A percentile compares a stretch with the other conserved stretches of the same genome.
Conservation (phyloP, 2,797 vertebrate species). For the Lophura swinhoii region DNA sequence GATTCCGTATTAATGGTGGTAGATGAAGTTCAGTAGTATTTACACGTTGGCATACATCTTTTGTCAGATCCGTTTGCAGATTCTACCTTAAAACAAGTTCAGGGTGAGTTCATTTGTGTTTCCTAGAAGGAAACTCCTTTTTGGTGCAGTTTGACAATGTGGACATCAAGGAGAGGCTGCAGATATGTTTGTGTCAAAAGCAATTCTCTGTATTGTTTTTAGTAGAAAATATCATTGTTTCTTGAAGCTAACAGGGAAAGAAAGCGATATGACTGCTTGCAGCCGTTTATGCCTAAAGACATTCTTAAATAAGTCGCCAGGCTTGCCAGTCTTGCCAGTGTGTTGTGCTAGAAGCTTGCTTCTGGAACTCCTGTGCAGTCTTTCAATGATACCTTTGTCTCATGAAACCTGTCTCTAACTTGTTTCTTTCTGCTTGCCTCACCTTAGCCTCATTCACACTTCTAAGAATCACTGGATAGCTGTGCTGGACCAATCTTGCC, state of each 20-base stretch:
- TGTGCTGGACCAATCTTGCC: neutral
- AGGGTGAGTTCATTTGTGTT: rapidly evolving
- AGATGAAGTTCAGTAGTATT: neutral
- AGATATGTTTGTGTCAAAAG: neutral
- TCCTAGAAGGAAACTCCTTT: neutral
- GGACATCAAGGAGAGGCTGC: neutral
- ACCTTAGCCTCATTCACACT: neutral
- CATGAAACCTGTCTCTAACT: neutral
- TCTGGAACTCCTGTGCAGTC: neutral
- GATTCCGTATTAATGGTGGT: neutral
- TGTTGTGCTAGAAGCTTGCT: neutral
- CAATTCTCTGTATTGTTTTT: neutral
- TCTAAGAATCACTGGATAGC: neutral
- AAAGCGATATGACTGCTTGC: neutral
- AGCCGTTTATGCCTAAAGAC: neutral
- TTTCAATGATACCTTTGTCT: constrained; percentile 28
- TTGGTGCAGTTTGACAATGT: neutral
- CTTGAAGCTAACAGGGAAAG: neutral
- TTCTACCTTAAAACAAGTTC: neutral
- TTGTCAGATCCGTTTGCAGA: neutral
- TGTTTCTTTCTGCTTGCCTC: neutral
- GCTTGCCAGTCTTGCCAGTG: neutral
- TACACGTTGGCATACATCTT: neutral
- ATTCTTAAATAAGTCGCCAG: neutral
- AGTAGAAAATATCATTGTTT: constrained; percentile 4